phyloP scores from a whole-genome alignment of 2,888 invertebrate species.

The Xestia c-nigrum region DNA sequence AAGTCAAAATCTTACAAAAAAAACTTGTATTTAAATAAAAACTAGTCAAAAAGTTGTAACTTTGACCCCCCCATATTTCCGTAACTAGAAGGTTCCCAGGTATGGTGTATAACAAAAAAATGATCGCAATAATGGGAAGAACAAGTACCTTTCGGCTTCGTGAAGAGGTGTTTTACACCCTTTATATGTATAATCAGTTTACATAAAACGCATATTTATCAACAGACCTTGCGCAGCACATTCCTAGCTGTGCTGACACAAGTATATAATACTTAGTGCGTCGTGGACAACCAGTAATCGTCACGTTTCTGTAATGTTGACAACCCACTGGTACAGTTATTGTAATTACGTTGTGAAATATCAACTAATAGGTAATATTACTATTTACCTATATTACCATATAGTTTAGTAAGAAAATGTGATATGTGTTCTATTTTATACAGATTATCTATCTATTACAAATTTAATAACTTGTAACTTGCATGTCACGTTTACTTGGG shows the following conservation, averaged over 20 bases:
- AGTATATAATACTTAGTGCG: conserved; percentile 1
- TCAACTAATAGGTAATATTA: conserved; percentile 26
- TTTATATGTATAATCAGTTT: background rate
- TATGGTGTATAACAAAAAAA: too few species aligned
- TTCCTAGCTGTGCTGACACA: conserved; percentile 29
- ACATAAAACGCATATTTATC: conserved; percentile 9
- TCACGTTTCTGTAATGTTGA: conserved; percentile 44
- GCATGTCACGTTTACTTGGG: background rate
- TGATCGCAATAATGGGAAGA: too few species aligned
- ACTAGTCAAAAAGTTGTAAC: too few species aligned
- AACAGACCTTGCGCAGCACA: conserved; percentile 23
- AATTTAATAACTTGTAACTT: background rate
- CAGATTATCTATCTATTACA: background rate
- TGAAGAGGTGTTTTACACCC: too few species aligned
- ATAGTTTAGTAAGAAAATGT: background rate
- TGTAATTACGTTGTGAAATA: conserved; percentile 29
- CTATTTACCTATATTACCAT: background rate
- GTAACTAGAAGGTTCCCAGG: too few species aligned
- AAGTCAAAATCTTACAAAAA: too few species aligned
- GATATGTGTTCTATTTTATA: background rate
- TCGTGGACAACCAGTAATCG: conserved; percentile 13
- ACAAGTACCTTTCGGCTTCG: too few species aligned
- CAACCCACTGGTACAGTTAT: conserved; percentile 31
- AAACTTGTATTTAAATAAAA: too few species aligned
- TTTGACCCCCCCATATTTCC: too few species aligned